Evolutionary conservation across 30 jellyfish, hydroid and myxozoan genomes (phyloP).

Genomic region (Rhopilema esculentum): DNA sequence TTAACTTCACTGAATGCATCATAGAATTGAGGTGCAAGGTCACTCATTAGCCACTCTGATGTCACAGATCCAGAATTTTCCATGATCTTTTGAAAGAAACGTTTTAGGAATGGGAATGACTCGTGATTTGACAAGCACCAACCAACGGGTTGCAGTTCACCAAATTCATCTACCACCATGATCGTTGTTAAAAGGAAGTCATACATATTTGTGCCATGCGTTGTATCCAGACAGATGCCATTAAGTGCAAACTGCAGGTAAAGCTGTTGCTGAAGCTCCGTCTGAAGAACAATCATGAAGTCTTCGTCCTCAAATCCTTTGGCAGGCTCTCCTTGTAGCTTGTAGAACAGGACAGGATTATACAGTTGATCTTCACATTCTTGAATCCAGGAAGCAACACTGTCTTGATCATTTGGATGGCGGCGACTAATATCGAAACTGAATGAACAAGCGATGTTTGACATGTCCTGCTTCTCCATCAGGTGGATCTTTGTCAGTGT

Average conservation of each 20-base stretch:
- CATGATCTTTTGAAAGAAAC: conserved; percentile 27
- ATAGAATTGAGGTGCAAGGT: conserved; percentile 61
- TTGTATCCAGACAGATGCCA: conserved; percentile 51
- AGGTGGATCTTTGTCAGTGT: conserved; percentile 8
- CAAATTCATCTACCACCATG: conserved; percentile 67
- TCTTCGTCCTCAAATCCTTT: conserved; percentile 30
- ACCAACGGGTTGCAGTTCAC: conserved; percentile 68
- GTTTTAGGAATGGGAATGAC: conserved; percentile 5
- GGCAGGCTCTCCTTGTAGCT: conserved; percentile 37
- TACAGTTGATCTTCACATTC: conserved; percentile 37
- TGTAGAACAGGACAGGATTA: conserved; percentile 55
- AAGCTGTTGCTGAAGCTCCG: conserved; percentile 36
- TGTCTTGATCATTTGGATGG: conserved; percentile 61
- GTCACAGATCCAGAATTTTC: conserved; percentile 34
- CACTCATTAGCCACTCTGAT: conserved; percentile 69
- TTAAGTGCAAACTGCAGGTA: conserved; percentile 3
- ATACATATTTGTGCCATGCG: conserved; percentile 61
- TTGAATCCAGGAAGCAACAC: conserved; percentile 59
- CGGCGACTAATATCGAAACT: conserved; percentile 4
- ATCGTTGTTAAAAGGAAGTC: conserved; percentile 60
- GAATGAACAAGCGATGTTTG: neutral
- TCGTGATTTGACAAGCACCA: conserved; percentile 69
- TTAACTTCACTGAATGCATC: conserved; percentile 65
- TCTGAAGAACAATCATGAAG: conserved; percentile 49
- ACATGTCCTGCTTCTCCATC: conserved; percentile 9